phyloP scores from a whole-genome alignment of 2,797 vertebrate genomes.

The Rhyacichthys aspro region DNA sequence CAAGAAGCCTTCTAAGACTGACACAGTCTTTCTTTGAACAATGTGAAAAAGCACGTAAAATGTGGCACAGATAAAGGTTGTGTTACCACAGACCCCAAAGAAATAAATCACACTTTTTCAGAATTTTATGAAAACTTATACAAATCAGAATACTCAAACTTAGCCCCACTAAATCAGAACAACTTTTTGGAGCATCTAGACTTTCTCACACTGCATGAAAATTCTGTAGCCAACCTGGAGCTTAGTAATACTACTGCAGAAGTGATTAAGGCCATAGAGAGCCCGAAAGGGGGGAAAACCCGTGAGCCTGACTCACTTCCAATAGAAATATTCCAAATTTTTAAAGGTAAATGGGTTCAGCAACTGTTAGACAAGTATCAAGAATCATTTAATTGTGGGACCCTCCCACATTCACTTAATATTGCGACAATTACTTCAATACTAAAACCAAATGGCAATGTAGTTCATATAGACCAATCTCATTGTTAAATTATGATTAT shows the following conservation, averaged over 20 bases:
- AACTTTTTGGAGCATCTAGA: background rate
- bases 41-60: constrained; percentile 9
- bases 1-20: background rate
- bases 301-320: background rate
- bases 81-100: background rate
- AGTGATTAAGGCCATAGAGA: background rate
- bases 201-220: background rate
- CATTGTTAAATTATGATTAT: too few species aligned
- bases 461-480: too few species aligned
- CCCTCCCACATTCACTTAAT: too few species aligned
- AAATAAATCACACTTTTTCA: background rate
- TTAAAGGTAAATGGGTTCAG: background rate
- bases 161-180: background rate
- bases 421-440: too few species aligned
- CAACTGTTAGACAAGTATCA: background rate
- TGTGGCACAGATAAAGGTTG: background rate
- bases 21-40: constrained; percentile 6
- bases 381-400: too few species aligned
- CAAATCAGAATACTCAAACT: background rate
- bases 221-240: background rate
- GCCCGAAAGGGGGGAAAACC: background rate
- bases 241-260: background rate
- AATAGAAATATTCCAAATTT: background rate
- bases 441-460: too few species aligned
- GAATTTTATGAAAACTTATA: background rate